These are phyloP conservation scores for Nemurella pictetii DNA, from an alignment of 2,888 invertebrate species.

Conservation along the genomic window DNA sequence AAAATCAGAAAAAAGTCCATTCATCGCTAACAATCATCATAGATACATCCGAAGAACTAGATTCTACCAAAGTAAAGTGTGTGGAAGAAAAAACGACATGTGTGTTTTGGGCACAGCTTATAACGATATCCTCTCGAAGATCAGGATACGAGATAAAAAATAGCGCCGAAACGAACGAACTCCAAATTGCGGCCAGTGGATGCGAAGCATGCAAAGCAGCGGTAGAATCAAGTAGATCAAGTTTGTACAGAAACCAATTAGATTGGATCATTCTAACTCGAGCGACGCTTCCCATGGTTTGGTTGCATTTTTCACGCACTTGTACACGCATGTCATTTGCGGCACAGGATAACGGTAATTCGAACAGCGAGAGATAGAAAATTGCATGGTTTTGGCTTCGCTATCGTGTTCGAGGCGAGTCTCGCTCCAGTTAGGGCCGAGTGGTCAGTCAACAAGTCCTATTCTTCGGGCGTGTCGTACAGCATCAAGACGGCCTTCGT, in stretches of 20 bases:
- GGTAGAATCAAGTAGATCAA: neutral
- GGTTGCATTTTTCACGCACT: neutral
- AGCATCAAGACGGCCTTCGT: neutral
- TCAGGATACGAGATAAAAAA: neutral
- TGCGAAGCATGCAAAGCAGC: neutral
- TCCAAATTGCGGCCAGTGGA: neutral
- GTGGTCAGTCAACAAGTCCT: neutral
- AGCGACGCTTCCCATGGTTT: neutral
- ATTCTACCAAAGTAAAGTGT: neutral
- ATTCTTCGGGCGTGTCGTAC: neutral
- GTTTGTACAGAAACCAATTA: neutral
- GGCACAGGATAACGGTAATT: neutral
- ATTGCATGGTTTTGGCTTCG: neutral
- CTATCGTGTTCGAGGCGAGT: neutral
- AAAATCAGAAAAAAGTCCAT: neutral
- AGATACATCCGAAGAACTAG: neutral
- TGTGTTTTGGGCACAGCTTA: neutral
- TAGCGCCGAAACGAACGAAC: neutral
- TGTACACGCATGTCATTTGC: neutral
- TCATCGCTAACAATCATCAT: neutral
- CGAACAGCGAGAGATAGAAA: neutral
- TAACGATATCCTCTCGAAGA: neutral
- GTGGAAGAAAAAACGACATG: neutral
- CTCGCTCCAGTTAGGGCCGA: neutral
- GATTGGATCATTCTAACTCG: neutral